Base-by-base conservation (phyloP, 1,140 invertebrate genomes). In the Psix sp. region DNA sequence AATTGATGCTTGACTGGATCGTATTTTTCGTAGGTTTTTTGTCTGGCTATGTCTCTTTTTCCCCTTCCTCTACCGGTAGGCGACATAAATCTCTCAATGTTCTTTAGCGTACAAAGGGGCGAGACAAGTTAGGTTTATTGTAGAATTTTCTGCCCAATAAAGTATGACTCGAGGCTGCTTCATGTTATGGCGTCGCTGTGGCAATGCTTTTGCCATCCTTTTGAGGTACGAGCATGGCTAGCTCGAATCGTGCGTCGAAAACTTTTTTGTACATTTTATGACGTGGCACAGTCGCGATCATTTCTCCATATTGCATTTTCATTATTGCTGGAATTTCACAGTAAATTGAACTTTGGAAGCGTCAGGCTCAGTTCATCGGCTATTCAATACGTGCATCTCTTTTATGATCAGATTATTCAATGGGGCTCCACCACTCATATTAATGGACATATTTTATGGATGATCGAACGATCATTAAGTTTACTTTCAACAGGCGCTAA, bases 61-160 rank as follows among this genome's bases (percentile, higher is more conserved):
- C 60, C 65, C 65, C 54, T 68, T 45, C 63, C 48, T 36, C 16
- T 13, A 35, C 38, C 48, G 66, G 73, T 70, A 70, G 66, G 73
- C 59, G 56, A 76, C 73, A 76, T 76, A 76, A 76, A 76, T 76
- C 73, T 76, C 60, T 56, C 67, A 63, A 63, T 59, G 73, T 71
- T 76, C 73, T 76, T 76, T 71, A 76, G 54, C 66, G 62, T 66
- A 79, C 68, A 80, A 78, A 79, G 67, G 79, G 76, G 68, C 75
- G 76, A 74, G 77, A 71, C 73, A 79, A 80, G 77, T 80, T 80
- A 79, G 78, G 73, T 84, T 82, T 82, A 82, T 84, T 79, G 81
- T 78, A 78, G 74, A 83, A 85, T 85, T 83, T 85, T 84, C 82
- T 85, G 81, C 79, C 80, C 82, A 84, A 84, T 85, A 84, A 84